Evolutionary conservation across 2,888 invertebrate genomes (phyloP).

Genomic region (Scaptomyza cyrtandrae): DNA sequence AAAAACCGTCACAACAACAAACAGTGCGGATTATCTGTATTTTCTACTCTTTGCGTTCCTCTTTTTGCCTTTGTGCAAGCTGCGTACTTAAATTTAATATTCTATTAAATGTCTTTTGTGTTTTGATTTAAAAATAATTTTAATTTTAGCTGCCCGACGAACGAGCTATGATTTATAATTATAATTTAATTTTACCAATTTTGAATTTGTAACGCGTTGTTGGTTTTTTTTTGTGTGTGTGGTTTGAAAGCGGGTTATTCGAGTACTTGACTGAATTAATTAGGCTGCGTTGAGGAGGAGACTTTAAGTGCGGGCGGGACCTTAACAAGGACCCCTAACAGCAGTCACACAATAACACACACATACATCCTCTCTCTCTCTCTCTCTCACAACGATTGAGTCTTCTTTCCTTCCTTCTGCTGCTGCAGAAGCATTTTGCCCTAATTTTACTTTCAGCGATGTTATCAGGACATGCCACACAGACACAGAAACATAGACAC

Average conservation of each 20-base stretch:
- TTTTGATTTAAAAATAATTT: constrained; percentile 48
- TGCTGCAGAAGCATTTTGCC: constrained; percentile 69
- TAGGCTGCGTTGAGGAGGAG: constrained; percentile 67
- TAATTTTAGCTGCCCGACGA: constrained; percentile 1
- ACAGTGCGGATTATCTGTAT: constrained; percentile 39
- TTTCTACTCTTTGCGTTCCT: neutral
- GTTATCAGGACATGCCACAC: constrained; percentile 75
- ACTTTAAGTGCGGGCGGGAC: constrained; percentile 55
- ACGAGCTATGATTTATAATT: constrained; percentile 39
- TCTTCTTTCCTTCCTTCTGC: constrained; percentile 20
- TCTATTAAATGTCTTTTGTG: constrained; percentile 20
- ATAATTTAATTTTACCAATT: constrained; percentile 51
- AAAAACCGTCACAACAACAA: constrained; percentile 38
- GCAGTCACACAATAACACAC: constrained; percentile 22
- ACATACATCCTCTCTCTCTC: constrained; percentile 10
- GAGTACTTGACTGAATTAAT: constrained; percentile 65
- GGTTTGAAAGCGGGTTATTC: constrained; percentile 23
- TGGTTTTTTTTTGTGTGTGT: neutral
- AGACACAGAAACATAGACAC: constrained; percentile 42
- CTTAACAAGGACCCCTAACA: constrained; percentile 20
- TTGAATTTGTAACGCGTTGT: constrained; percentile 33
- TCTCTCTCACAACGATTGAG: constrained; percentile 26
- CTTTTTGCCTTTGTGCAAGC: neutral
- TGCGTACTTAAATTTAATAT: constrained; percentile 42
- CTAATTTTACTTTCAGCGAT: constrained; percentile 79